phyloP scores from a whole-genome alignment of 2,113 vertebrate genomes.

The Paralichthys olivaceus region DNA sequence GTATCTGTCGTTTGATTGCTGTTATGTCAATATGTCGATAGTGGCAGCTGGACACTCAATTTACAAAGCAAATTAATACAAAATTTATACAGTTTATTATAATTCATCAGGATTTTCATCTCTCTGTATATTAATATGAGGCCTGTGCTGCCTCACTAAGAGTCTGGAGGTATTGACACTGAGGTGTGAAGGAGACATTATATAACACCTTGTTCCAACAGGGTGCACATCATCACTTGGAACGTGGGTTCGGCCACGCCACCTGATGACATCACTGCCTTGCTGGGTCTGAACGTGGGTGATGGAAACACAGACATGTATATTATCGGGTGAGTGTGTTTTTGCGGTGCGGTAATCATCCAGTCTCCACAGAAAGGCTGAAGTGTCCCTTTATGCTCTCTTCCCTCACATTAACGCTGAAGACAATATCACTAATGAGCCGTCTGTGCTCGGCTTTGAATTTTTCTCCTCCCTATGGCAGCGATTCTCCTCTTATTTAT shows the following conservation, averaged over 20 bases:
- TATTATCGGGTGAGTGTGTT: conserved; percentile 91
- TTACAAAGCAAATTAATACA: too few species aligned
- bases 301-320: conserved; percentile 92
- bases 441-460: conserved; percentile 11
- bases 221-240: conserved; percentile 96
- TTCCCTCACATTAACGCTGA: conserved; percentile 3
- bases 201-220: conserved; percentile 66
- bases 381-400: conserved; percentile 10
- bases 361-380: conserved; percentile 1
- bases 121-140: too few species aligned
- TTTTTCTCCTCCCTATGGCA: background rate
- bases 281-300: conserved; percentile 90
- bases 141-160: conserved; percentile 11
- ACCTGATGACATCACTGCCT: conserved; percentile 90
- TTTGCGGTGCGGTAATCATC: conserved; percentile 1
- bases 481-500: background rate
- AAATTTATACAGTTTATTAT: too few species aligned
- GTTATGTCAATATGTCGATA: too few species aligned
- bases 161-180: conserved; percentile 3
- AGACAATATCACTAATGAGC: conserved; percentile 35
- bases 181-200: conserved; percentile 18
- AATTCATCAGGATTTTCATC: too few species aligned
- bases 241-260: conserved; percentile 95
- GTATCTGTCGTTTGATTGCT: too few species aligned
- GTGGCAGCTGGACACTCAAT: too few species aligned